phyloP scores from a whole-genome alignment of 2,797 vertebrate species.

The Pelochelys cantorii region DNA sequence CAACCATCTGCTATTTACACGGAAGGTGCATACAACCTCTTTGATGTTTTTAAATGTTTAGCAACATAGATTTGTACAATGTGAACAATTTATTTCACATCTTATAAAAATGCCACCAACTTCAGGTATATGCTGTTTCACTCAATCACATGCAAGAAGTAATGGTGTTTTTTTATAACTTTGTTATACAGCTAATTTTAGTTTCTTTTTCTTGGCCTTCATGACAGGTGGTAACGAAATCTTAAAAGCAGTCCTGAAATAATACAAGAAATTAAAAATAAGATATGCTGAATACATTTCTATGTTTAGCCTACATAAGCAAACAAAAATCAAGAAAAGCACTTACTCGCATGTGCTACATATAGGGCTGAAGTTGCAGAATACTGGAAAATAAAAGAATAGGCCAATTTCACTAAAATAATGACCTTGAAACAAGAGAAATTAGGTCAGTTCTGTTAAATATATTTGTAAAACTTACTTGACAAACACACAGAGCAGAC shows the following conservation, averaged over 20 bases:
- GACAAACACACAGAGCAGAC: slow-evolving; percentile 98
- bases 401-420: neutral
- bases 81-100: neutral
- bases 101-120: slow-evolving; percentile 1
- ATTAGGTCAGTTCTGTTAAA: neutral
- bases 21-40: neutral
- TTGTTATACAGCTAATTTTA: slow-evolving; percentile 82
- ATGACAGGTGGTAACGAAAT: slow-evolving; percentile 95
- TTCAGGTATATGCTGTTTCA: neutral
- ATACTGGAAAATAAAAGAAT: slow-evolving; percentile 85
- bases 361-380: slow-evolving; percentile 99
- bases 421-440: neutral
- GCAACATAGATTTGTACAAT: neutral
- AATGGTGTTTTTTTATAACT: neutral
- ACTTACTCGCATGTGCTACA: slow-evolving; percentile 99
- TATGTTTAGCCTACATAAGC: neutral
- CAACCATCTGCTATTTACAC: slow-evolving; percentile 21
- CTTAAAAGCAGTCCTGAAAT: slow-evolving; percentile 95
- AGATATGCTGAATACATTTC: neutral
- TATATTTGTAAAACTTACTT: slow-evolving; percentile 83
- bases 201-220: slow-evolving; percentile 97
- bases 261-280: slow-evolving; percentile 39
- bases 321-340: neutral
- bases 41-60: neutral
- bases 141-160: neutral